Percentiles rank a stretch among this genome's conserved stretches.
phyloP scores from a whole-genome alignment of 2,797 vertebrate species.

The Acipenser oxyrinchus region DNA sequence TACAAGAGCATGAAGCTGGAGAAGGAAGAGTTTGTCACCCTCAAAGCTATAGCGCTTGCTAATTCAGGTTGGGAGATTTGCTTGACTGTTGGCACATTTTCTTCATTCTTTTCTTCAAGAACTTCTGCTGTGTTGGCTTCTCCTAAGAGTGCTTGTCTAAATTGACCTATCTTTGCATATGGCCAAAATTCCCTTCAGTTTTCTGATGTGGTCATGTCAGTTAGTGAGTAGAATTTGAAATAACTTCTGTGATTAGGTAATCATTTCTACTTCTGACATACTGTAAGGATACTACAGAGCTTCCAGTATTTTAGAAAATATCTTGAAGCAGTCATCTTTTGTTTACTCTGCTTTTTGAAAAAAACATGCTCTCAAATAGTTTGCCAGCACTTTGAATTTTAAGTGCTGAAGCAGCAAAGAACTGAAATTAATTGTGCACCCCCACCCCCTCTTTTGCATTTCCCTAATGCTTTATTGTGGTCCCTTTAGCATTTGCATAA shows the following conservation, averaged over 20 bases:
- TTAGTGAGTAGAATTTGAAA: too few relatives aligned
- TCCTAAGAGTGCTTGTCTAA: slow-evolving; percentile 13
- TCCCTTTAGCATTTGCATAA: slow-evolving; percentile 88
- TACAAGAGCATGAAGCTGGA: slow-evolving; percentile 97
- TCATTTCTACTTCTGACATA: too few relatives aligned
- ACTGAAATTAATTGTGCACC: slow-evolving; percentile 57
- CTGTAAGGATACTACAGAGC: too few relatives aligned
- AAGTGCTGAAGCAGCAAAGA: slow-evolving; percentile 55
- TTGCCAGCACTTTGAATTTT: slow-evolving; percentile 40
- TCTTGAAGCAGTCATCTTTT: too few relatives aligned
- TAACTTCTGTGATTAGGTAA: too few relatives aligned
- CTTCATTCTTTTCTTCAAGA: slow-evolving; percentile 23
- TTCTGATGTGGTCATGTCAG: too few relatives aligned
- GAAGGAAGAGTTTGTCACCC: slow-evolving; percentile 97
- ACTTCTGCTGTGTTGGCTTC: slow-evolving; percentile 14
- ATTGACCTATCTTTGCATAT: too few relatives aligned
- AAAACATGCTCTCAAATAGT: slow-evolving; percentile 19
- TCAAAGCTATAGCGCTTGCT: slow-evolving; percentile 97
- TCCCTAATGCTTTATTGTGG: slow-evolving; percentile 55
- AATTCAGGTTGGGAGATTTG: slow-evolving; percentile 85
- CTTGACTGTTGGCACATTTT: slow-evolving; percentile 35
- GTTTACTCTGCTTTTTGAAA: slow-evolving; percentile 12
- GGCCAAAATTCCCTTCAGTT: too few relatives aligned
- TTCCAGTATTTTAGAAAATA: too few relatives aligned
- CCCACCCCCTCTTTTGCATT: slow-evolving; percentile 39